phyloP scores from a whole-genome alignment of 2,888 invertebrate genomes.

The Octodonta nipae region DNA sequence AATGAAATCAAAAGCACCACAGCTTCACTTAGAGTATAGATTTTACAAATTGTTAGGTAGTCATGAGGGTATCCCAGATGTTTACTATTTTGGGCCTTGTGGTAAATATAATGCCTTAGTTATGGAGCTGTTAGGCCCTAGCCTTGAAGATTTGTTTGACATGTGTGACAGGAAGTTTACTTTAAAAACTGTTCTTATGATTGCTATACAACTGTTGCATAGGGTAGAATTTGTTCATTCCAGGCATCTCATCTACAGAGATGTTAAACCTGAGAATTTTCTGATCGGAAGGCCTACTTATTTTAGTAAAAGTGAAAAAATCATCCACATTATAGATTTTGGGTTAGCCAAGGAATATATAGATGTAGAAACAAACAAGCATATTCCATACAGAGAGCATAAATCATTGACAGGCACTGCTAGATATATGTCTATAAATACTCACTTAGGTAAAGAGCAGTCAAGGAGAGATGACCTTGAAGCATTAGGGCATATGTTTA shows the following conservation, averaged over 20 bases:
- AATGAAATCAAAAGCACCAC: constrained; percentile 99
- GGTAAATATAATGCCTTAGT: constrained; percentile 99
- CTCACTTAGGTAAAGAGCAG: constrained; percentile 99
- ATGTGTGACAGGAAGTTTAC: constrained; percentile 92
- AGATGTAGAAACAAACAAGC: constrained; percentile 99
- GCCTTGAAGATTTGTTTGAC: constrained; percentile 98
- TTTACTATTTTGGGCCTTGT: constrained; percentile 99
- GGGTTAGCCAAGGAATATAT: constrained; percentile 99
- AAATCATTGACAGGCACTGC: constrained; percentile 96
- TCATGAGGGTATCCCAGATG: constrained; percentile 96
- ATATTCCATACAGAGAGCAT: constrained; percentile 99
- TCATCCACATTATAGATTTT: constrained; percentile 99
- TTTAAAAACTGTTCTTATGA: constrained; percentile 59
- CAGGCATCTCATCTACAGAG: constrained; percentile 97
- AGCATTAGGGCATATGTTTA: constrained; percentile 98
- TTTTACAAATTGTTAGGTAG: constrained; percentile 99
- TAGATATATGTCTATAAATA: constrained; percentile 99
- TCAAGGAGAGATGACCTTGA: constrained; percentile 96
- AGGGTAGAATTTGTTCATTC: constrained; percentile 99
- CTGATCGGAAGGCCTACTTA: constrained; percentile 94
- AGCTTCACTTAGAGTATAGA: constrained; percentile 98
- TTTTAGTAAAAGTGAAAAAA: constrained; percentile 96
- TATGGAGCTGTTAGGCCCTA: constrained; percentile 96
- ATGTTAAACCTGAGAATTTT: constrained; percentile 99
- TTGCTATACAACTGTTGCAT: constrained; percentile 64